Conservation (phyloP, 2,113 vertebrate species). For the Uria lomvia region DNA sequence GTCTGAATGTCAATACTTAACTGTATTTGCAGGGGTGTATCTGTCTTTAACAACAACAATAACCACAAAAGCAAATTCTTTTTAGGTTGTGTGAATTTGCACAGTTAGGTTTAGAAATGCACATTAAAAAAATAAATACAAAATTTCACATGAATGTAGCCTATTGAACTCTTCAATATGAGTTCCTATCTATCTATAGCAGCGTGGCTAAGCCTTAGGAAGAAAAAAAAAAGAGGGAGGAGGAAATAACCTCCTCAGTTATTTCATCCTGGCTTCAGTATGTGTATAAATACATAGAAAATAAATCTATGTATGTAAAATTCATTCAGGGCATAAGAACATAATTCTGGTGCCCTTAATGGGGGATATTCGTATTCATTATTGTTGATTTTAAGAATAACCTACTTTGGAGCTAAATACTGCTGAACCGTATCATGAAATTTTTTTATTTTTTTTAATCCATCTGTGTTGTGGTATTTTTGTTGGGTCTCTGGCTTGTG, state of each 20-base stretch:
- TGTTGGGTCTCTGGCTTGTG: neutral
- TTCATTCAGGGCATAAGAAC: neutral
- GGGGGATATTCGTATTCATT: neutral
- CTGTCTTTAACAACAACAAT: neutral
- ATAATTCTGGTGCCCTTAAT: neutral
- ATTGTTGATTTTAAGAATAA: neutral
- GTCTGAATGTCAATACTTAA: neutral
- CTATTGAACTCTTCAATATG: neutral
- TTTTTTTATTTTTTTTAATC: neutral
- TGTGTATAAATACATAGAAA: neutral
- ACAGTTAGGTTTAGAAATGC: neutral
- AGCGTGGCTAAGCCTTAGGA: neutral
- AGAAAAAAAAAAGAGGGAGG: neutral
- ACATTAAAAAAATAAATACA: neutral
- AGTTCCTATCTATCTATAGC: neutral
- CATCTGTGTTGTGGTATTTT: neutral
- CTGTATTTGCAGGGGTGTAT: neutral
- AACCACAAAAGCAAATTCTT: neutral
- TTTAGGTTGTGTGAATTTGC: neutral
- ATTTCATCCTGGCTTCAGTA: neutral
- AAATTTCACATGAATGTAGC: neutral
- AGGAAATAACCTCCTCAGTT: neutral
- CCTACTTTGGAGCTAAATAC: neutral
- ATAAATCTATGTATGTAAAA: neutral
- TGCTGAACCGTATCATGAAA: neutral